These are phyloP conservation scores for Sycophaga agraensis DNA, from an alignment of 1,140 invertebrate species.

Conservation along the genomic window DNA sequence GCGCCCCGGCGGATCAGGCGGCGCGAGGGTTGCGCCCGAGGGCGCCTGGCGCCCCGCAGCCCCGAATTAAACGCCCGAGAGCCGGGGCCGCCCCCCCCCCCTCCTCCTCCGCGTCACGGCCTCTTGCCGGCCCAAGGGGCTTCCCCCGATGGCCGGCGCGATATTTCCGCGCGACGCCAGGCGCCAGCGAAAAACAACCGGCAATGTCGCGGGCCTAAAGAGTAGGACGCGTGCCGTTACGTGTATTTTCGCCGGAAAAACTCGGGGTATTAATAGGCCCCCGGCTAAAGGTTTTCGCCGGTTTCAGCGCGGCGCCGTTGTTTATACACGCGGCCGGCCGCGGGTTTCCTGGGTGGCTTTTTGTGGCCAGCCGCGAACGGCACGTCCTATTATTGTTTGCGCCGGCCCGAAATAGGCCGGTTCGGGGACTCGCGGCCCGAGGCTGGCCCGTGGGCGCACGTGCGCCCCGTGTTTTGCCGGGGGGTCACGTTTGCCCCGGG, in stretches of 20 bases:
- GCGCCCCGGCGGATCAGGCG: slow-evolving; percentile 37
- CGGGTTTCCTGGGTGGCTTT: slow-evolving; percentile 31
- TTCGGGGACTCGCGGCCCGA: too few relatives aligned
- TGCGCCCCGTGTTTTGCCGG: slow-evolving; percentile 48
- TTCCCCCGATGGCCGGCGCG: too few relatives aligned
- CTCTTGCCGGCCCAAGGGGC: too few relatives aligned
- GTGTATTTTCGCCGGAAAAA: too few relatives aligned
- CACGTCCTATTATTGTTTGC: slow-evolving; percentile 46
- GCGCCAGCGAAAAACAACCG: too few relatives aligned
- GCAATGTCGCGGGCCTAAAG: too few relatives aligned
- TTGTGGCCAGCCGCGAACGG: slow-evolving; percentile 28
- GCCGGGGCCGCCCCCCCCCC: too few relatives aligned
- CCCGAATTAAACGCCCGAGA: too few relatives aligned
- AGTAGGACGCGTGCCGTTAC: too few relatives aligned
- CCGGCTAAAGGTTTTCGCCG: slow-evolving; percentile 9
- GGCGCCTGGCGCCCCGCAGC: slow-evolving; percentile 13
- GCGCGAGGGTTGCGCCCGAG: slow-evolving; percentile 3
- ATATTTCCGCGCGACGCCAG: slow-evolving; percentile 35
- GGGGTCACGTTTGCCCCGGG: slow-evolving; percentile 50
- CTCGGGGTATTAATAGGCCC: slow-evolving; percentile 31
- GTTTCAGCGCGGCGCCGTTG: slow-evolving; percentile 29
- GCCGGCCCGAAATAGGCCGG: slow-evolving; percentile 37
- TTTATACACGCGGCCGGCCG: slow-evolving; percentile 17
- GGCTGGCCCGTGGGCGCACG: too few relatives aligned
- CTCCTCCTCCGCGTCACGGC: too few relatives aligned